phyloP scores from a whole-genome alignment of 1,140 invertebrate species.

The Bombyx mandarina region DNA sequence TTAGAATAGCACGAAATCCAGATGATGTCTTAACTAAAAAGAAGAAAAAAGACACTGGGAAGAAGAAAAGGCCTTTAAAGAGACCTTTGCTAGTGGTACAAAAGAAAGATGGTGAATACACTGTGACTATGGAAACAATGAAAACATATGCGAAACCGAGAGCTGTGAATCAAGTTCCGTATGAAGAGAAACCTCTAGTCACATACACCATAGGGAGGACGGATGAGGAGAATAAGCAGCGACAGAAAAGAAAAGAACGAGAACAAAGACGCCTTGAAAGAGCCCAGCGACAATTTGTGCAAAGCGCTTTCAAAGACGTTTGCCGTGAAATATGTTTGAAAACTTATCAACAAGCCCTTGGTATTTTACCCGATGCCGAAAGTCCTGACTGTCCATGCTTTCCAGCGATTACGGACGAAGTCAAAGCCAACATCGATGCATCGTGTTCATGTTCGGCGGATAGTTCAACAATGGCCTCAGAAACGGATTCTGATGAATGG shows the following conservation, averaged over 20 bases:
- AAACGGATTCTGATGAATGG: slow-evolving; percentile 61
- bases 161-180: slow-evolving; percentile 49
- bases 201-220: slow-evolving; percentile 58
- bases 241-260: slow-evolving; percentile 43
- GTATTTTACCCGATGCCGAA: slow-evolving; percentile 45
- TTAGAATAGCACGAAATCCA: slow-evolving; percentile 49
- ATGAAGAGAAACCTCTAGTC: slow-evolving; percentile 53
- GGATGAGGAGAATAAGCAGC: slow-evolving; percentile 50
- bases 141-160: slow-evolving; percentile 44
- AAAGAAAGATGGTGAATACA: slow-evolving; percentile 55
- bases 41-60: slow-evolving; percentile 9
- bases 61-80: slow-evolving; percentile 43
- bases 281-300: slow-evolving; percentile 47
- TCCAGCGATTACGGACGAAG: slow-evolving; percentile 27
- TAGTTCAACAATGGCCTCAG: slow-evolving; percentile 27
- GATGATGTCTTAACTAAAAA: slow-evolving; percentile 40
- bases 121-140: slow-evolving; percentile 61
- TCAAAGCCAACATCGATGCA: slow-evolving; percentile 29
- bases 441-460: slow-evolving; percentile 56
- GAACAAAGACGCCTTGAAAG: slow-evolving; percentile 44
- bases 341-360: slow-evolving; percentile 58
- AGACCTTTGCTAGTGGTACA: slow-evolving; percentile 48
- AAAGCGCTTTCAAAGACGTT: slow-evolving; percentile 54
- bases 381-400: slow-evolving; percentile 47
- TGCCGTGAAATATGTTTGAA: slow-evolving; percentile 59